Conservation (phyloP, 1,140 invertebrate species). For the Drosophila pseudoananassae region DNA sequence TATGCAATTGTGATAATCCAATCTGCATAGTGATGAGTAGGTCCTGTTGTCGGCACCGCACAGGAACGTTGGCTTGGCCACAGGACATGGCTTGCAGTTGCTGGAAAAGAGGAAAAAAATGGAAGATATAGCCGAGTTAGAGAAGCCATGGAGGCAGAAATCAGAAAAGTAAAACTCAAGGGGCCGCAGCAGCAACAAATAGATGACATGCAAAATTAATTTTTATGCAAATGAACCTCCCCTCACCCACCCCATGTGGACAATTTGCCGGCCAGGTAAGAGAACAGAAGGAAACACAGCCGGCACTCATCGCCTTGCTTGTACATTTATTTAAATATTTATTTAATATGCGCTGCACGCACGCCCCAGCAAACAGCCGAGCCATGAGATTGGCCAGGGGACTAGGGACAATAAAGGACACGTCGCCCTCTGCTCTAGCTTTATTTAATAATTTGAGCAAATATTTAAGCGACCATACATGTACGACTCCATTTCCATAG, state of each 20-base stretch:
- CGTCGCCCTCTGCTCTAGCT: conserved; percentile 11
- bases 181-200: conserved; percentile 65
- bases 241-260: not conserved
- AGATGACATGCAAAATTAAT: conserved; percentile 81
- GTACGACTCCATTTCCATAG: conserved; percentile 7
- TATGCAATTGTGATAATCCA: conserved; percentile 97
- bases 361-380: conserved; percentile 48
- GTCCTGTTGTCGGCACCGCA: conserved; percentile 96
- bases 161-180: conserved; percentile 52
- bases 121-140: conserved; percentile 86
- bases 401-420: conserved; percentile 2
- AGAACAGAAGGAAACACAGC: conserved; percentile 3
- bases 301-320: conserved; percentile 7
- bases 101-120: conserved; percentile 46
- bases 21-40: conserved; percentile 94
- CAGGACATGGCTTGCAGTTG: conserved; percentile 92
- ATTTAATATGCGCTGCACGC: conserved; percentile 74
- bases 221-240: conserved; percentile 74
- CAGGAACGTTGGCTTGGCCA: conserved; percentile 91
- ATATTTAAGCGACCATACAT: conserved; percentile 59
- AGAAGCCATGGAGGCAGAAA: conserved; percentile 56
- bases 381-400: conserved; percentile 44
- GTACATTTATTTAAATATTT: conserved; percentile 77
- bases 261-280: conserved; percentile 23
- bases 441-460: conserved; percentile 72